A percentile compares a stretch with the other conserved stretches of the same genome.
Conservation (phyloP, 2,113 vertebrate genomes). For the Myodes glareolus region DNA sequence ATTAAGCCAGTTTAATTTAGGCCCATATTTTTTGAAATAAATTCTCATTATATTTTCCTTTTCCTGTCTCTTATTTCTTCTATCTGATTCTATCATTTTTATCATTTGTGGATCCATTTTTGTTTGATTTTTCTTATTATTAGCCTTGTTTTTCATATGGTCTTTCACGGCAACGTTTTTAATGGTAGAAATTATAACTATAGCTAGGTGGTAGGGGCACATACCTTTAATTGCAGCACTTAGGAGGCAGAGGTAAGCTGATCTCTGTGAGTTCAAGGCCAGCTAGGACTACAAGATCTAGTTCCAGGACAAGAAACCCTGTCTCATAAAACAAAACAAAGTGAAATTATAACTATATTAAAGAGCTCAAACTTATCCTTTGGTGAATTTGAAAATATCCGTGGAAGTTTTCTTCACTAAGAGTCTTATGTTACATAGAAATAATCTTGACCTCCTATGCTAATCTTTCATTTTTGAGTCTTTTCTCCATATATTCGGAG, state of each 20-base stretch:
- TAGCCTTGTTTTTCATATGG: not conserved
- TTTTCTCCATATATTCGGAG: not conserved
- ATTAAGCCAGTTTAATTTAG: not conserved
- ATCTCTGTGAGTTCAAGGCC: too few relatives aligned
- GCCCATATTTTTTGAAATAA: not conserved
- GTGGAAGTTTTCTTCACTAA: not conserved
- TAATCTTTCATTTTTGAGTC: not conserved
- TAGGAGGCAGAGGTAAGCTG: too few relatives aligned
- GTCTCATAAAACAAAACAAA: too few relatives aligned
- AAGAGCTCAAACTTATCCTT: not conserved
- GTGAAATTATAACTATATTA: not conserved
- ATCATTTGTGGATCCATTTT: not conserved
- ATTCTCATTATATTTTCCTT: not conserved
- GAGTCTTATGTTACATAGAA: not conserved
- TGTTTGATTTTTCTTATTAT: not conserved
- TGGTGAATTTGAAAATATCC: not conserved
- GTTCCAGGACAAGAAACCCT: too few relatives aligned
- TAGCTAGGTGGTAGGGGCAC: not conserved
- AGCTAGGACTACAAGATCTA: too few relatives aligned
- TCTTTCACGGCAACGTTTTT: not conserved
- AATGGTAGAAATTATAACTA: not conserved
- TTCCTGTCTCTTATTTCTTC: not conserved
- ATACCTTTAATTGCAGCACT: too few relatives aligned
- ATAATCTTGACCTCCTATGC: not conserved
- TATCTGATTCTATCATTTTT: not conserved